These are phyloP conservation scores for Chloebia gouldiae DNA, from an alignment of 2,113 vertebrate species.

Conservation along the genomic window DNA sequence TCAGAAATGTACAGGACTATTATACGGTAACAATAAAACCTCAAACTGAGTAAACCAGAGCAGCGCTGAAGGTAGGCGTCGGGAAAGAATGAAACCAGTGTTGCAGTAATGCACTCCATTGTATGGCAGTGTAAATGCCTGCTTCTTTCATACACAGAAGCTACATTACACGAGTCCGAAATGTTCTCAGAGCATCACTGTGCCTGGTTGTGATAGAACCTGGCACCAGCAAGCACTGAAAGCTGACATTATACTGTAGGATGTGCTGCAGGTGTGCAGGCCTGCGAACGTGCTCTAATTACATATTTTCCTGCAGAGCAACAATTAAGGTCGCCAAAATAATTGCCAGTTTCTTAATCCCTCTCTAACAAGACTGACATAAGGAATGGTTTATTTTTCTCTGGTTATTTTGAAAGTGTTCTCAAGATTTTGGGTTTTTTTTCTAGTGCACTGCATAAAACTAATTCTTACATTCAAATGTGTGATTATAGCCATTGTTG, in stretches of 20 bases:
- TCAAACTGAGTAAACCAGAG: constrained; percentile 89
- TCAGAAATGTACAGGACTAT: constrained; percentile 97
- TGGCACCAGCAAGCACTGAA: constrained; percentile 90
- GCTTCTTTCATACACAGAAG: constrained; percentile 93
- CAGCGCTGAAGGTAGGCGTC: constrained; percentile 94
- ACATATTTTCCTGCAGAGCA: constrained; percentile 92
- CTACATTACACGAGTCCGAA: constrained; percentile 94
- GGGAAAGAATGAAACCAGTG: constrained; percentile 95
- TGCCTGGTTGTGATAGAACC: constrained; percentile 93
- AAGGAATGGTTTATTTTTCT: constrained; percentile 79
- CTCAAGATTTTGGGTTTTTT: constrained; percentile 74
- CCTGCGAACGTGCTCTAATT: constrained; percentile 92
- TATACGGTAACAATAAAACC: constrained; percentile 98
- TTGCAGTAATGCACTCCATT: constrained; percentile 96
- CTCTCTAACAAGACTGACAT: constrained; percentile 86
- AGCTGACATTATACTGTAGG: constrained; percentile 93
- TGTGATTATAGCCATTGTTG: constrained; percentile 76
- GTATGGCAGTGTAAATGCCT: constrained; percentile 95
- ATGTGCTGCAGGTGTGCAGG: constrained; percentile 98
- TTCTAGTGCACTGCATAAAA: constrained; percentile 68
- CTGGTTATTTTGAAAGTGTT: constrained; percentile 77
- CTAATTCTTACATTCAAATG: constrained; percentile 73
- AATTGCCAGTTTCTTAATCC: constrained; percentile 95
- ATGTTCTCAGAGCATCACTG: constrained; percentile 94
- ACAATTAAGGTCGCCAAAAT: constrained; percentile 99